These are phyloP conservation scores for Dinomys branickii DNA, from an alignment of 2,113 vertebrate genomes.

Conservation along the genomic window DNA sequence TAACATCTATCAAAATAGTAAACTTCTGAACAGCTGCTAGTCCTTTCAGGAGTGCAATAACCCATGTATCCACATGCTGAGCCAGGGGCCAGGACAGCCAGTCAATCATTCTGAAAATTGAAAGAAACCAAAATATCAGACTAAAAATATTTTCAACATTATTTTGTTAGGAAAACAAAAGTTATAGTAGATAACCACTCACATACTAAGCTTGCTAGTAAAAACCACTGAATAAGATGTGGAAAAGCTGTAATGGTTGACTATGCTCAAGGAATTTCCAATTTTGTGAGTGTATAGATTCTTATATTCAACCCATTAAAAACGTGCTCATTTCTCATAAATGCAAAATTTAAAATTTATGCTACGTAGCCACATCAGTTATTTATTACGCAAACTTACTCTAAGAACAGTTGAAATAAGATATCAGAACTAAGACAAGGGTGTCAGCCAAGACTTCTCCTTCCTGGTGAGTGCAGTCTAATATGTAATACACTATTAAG, in stretches of 20 bases:
- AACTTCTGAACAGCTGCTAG: conserved; percentile 99
- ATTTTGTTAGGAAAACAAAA: conserved; percentile 11
- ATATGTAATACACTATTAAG: conserved; percentile 21
- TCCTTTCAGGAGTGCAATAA: conserved; percentile 96
- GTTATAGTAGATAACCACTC: neutral
- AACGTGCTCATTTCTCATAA: conserved; percentile 2
- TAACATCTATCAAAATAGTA: conserved; percentile 99
- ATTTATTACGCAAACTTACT: conserved; percentile 45
- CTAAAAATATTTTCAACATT: conserved; percentile 35
- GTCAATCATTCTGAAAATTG: conserved; percentile 96
- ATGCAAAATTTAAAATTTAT: conserved; percentile 46
- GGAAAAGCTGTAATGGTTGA: neutral
- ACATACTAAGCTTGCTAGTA: neutral
- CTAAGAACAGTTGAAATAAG: neutral
- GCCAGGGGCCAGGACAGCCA: conserved; percentile 99
- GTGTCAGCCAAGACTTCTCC: conserved; percentile 20
- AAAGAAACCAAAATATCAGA: conserved; percentile 40
- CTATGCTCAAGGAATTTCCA: neutral
- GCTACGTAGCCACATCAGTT: neutral
- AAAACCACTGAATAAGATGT: neutral
- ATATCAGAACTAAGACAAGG: neutral
- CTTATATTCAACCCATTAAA: conserved; percentile 34
- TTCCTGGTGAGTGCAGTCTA: conserved; percentile 27
- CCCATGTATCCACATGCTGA: conserved; percentile 97
- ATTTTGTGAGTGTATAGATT: neutral